Conservation (phyloP, 1,140 invertebrate genomes). For the Orius insidiosus region DNA sequence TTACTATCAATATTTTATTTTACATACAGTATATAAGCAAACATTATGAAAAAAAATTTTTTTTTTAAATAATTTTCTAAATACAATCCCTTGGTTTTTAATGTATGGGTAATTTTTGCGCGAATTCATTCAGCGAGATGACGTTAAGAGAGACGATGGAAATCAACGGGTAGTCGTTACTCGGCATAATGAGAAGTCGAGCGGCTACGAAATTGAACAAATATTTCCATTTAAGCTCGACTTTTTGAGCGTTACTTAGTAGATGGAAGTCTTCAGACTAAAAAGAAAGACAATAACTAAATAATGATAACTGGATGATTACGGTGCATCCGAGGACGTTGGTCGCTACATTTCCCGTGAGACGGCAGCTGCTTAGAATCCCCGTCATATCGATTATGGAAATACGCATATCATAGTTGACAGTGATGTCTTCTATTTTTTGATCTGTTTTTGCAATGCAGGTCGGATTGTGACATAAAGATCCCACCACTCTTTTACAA, state of each 20-base stretch:
- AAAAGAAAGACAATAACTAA: no score
- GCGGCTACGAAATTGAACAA: constrained; percentile 30
- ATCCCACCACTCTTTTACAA: no score
- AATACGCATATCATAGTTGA: constrained; percentile 29
- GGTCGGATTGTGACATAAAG: no score
- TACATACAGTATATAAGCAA: no score
- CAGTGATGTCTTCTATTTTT: no score
- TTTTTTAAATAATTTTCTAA: no score
- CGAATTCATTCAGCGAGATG: constrained; percentile 14
- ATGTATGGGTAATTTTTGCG: constrained; percentile 16
- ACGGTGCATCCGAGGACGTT: constrained; percentile 25
- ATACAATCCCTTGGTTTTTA: no score
- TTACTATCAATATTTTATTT: no score
- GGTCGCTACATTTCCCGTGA: constrained; percentile 29
- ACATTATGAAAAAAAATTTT: no score
- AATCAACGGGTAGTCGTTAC: constrained; percentile 9
- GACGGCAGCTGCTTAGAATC: constrained; percentile 27
- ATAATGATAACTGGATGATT: no score
- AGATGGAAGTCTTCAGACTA: constrained; percentile 25
- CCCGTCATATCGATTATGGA: constrained; percentile 35
- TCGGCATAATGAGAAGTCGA: constrained; percentile 25
- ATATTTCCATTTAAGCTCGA: constrained; percentile 32
- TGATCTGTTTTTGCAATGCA: no score
- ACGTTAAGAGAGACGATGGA: constrained; percentile 15
- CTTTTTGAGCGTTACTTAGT: constrained; percentile 26